phyloP scores from a whole-genome alignment of 2,113 vertebrate genomes.

The Sarotherodon lohbergeri region DNA sequence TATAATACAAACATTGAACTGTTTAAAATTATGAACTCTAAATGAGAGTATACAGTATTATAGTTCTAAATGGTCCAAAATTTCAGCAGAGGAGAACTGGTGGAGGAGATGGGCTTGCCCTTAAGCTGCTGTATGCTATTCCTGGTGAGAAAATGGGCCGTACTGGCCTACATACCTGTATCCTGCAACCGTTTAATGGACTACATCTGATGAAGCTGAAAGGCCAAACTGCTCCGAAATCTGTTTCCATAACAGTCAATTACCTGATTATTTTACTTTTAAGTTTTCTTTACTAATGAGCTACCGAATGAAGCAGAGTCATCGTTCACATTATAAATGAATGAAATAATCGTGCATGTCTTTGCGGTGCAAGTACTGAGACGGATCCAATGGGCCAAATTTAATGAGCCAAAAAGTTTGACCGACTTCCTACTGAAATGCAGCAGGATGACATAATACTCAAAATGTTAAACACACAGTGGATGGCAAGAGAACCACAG shows the following conservation, averaged over 20 bases:
- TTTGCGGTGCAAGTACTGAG: background rate
- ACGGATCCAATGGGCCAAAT: background rate
- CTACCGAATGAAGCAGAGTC: background rate
- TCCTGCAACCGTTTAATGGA: background rate
- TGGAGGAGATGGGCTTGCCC: background rate
- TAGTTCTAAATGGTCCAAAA: background rate
- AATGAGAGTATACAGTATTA: background rate
- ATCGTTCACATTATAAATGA: background rate
- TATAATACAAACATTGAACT: background rate
- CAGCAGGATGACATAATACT: background rate
- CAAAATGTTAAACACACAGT: background rate
- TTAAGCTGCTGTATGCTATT: conserved; percentile 1
- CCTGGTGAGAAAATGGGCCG: background rate
- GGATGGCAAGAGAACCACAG: background rate
- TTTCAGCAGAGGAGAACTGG: background rate
- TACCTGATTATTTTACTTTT: background rate
- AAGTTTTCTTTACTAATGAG: background rate
- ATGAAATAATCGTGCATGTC: background rate
- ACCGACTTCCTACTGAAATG: background rate
- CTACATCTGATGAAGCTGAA: conserved; percentile 3
- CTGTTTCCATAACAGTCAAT: background rate
- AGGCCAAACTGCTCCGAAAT: background rate
- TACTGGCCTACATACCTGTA: conserved; percentile 26
- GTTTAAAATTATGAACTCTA: background rate
- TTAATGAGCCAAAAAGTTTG: background rate